These are phyloP conservation scores for Platanista minor DNA, from an alignment of 2,113 vertebrate genomes.

Conservation along the genomic window DNA sequence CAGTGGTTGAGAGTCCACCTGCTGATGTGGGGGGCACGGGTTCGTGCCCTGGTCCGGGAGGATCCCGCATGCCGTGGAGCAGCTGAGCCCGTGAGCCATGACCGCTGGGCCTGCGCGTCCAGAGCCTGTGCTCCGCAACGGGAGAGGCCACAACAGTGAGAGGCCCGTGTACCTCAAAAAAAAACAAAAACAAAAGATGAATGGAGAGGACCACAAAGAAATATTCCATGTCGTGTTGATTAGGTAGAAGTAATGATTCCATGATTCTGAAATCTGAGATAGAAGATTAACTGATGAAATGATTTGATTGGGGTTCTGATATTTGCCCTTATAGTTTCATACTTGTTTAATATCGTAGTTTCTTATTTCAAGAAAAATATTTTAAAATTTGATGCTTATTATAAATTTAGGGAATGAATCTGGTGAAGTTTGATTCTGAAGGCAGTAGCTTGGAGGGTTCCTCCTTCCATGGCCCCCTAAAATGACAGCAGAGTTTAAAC, in stretches of 20 bases:
- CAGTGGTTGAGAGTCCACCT: too few species aligned
- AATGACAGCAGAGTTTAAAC: not conserved
- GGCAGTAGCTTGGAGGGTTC: not conserved
- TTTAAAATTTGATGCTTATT: not conserved
- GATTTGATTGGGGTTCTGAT: not conserved
- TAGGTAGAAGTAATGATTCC: not conserved
- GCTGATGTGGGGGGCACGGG: too few species aligned
- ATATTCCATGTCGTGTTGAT: not conserved
- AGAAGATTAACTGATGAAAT: not conserved
- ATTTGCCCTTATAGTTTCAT: not conserved
- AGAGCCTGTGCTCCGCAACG: too few species aligned
- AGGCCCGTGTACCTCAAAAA: too few species aligned
- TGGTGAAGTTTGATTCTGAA: not conserved
- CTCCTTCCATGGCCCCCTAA: too few species aligned
- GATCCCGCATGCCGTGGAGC: too few species aligned
- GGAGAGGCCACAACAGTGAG: too few species aligned
- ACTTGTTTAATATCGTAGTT: not conserved
- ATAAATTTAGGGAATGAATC: not conserved
- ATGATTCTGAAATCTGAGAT: not conserved
- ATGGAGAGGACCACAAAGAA: not conserved
- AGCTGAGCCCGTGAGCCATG: too few species aligned
- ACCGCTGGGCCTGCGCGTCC: too few species aligned
- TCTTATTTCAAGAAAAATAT: not conserved
- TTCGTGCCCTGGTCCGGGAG: too few species aligned
- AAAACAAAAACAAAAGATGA: not conserved